phyloP scores from a whole-genome alignment of 2,113 vertebrate species.

The Hydrochoerus hydrochaeris region DNA sequence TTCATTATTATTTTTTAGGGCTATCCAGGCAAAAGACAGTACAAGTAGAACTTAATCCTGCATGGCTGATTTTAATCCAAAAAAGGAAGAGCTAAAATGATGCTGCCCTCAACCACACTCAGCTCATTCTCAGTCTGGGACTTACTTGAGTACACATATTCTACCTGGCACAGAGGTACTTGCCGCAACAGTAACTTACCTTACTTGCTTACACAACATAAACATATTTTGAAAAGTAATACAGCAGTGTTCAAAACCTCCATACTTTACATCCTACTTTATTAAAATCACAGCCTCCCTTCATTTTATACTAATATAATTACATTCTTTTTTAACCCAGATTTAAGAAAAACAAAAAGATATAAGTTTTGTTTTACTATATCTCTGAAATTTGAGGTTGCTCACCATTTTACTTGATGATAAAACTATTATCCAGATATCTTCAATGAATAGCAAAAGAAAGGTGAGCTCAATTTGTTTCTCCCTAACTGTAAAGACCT shows the following conservation, averaged over 20 bases:
- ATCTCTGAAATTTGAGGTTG: background rate
- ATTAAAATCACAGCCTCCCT: background rate
- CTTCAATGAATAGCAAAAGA: background rate
- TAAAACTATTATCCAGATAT: background rate
- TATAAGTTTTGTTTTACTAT: background rate
- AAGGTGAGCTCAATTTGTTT: background rate
- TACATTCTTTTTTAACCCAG: background rate
- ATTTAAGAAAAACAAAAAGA: background rate
- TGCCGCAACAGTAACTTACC: background rate
- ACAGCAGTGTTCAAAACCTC: background rate
- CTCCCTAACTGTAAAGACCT: background rate
- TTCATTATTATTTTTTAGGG: background rate
- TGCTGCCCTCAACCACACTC: background rate
- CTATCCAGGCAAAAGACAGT: background rate
- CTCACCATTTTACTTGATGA: background rate
- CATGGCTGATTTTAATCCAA: rapidly evolving
- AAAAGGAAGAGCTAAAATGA: background rate
- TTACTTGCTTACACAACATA: background rate
- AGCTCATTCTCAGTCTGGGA: too few relatives aligned
- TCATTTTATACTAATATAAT: background rate
- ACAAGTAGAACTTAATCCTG: background rate
- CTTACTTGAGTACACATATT: rapidly evolving
- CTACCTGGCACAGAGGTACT: background rate
- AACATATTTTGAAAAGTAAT: background rate
- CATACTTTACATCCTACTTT: background rate